phyloP scores from a whole-genome alignment of 2,888 invertebrate species.

The Dorcus hopei region DNA sequence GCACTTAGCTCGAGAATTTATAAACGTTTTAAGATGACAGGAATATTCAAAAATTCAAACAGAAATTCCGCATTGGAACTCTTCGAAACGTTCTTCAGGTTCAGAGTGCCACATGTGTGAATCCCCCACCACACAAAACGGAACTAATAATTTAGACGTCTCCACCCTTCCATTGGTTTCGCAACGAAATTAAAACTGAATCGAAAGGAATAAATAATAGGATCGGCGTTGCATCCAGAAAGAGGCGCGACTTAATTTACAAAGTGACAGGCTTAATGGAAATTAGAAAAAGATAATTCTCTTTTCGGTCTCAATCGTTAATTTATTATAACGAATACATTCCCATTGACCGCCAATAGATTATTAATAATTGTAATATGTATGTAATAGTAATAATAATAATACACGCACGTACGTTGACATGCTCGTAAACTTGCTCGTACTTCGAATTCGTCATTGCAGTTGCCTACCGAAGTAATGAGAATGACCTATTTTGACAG shows the following conservation, averaged over 20 bases:
- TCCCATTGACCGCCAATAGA: not conserved
- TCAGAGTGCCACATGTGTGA: no score
- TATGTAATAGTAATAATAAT: not conserved
- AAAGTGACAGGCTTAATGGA: constrained; percentile 25
- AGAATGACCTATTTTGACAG: no score
- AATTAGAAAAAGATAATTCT: constrained; percentile 22
- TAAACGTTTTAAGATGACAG: no score
- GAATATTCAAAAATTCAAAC: no score
- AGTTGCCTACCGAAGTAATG: no score
- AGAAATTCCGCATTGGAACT: no score
- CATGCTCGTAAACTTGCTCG: not conserved
- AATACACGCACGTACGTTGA: not conserved
- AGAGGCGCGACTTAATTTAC: constrained; percentile 29
- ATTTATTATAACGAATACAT: constrained; percentile 20
- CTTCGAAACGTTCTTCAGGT: no score
- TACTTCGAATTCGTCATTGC: not conserved
- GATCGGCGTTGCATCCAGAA: constrained; percentile 22
- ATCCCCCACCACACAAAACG: not conserved
- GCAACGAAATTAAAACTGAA: constrained; percentile 20
- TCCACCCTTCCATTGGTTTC: constrained; percentile 5
- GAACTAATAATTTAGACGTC: constrained; percentile 9
- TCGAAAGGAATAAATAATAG: constrained; percentile 20
- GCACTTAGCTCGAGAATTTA: no score
- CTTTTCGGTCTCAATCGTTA: constrained; percentile 19
- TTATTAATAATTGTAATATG: not conserved